Evolutionary conservation across 2,888 invertebrate species (phyloP), one percentile per base, ranked within the genome.

Genomic region (Perizoma flavofasciatum): DNA sequence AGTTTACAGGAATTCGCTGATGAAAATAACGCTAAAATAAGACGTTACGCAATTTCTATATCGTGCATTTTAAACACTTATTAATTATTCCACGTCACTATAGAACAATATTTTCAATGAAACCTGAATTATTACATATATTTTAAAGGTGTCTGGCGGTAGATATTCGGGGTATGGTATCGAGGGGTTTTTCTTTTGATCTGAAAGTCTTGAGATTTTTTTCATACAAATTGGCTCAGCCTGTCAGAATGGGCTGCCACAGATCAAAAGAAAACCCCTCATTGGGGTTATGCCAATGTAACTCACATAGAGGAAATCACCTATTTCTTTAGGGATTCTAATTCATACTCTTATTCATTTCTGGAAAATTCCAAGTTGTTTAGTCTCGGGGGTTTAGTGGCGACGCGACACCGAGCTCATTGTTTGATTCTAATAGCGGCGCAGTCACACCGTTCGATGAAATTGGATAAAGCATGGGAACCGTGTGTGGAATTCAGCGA

Each of bases 381-480:
- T 78, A 81, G 81, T 85, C 79, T 81, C 78, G 79, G 72, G 67
- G 73, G 77, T 75, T 78, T 78, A 78, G 81, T 78, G 74, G 83
- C 80, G 79, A 85, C 81, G 81, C 81, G 82, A 88, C 86, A 86
- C 85, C 83, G 74, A 67, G 76, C 80, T 81, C 81, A 89, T 91
- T 90, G 89, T 90, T 88, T 80, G 78, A 78, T 80, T 82, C 79
- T 86, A 82, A 85, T 79, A 82, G 79, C 79, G 76, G 76, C 81
- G 78, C 81, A 82, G 78, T 82, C 83, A 75, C 81, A 83, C 79
- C 78, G 83, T 82, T 85, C 84, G 82, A 81, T 89, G 90, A 89
- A 91, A 90, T 89, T 83, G 88, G 88, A 91, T 89, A 89, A 87
- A 88, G 84, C 89, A 84, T 91, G 91, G 89, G 92, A 91, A 91